A percentile compares a stretch with the other conserved stretches of the same genome.
These are phyloP conservation scores for Drosophila kanapiae DNA, from an alignment of 1,140 invertebrate species.

Conservation along the genomic window DNA sequence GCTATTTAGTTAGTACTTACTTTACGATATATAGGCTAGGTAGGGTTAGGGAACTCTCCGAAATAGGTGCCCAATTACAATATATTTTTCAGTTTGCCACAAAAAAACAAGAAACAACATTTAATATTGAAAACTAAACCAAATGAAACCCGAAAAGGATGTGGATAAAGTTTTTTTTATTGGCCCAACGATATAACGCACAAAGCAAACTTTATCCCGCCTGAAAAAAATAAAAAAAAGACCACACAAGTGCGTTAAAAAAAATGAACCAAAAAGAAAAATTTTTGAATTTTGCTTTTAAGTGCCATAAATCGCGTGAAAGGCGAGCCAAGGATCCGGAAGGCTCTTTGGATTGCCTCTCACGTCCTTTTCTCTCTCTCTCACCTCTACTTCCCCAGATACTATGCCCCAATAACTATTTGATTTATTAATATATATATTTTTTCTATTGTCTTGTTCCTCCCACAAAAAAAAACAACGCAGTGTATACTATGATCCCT, in stretches of 20 bases:
- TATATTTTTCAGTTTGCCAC: slow-evolving; percentile 49
- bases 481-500: slow-evolving; percentile 98
- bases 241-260: slow-evolving; percentile 80
- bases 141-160: slow-evolving; percentile 12
- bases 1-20: slow-evolving; percentile 24
- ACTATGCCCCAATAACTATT: not conserved
- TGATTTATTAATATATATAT: slow-evolving; percentile 62
- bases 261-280: slow-evolving; percentile 43
- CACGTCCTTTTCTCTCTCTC: slow-evolving; percentile 1
- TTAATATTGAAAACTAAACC: slow-evolving; percentile 17
- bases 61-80: not conserved
- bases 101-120: slow-evolving; percentile 38
- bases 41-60: slow-evolving; percentile 10
- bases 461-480: slow-evolving; percentile 56
- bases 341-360: not conserved
- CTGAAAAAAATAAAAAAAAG: slow-evolving; percentile 19
- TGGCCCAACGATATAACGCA: slow-evolving; percentile 24
- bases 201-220: slow-evolving; percentile 21
- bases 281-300: slow-evolving; percentile 84
- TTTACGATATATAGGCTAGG: slow-evolving; percentile 36
- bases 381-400: slow-evolving; percentile 25
- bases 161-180: slow-evolving; percentile 52
- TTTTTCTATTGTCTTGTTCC: slow-evolving; percentile 77
- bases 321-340: slow-evolving; percentile 21
- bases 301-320: slow-evolving; percentile 50